Evolutionary conservation across 2,113 vertebrate genomes (phyloP).

Genomic region (Diadophis punctatus): DNA sequence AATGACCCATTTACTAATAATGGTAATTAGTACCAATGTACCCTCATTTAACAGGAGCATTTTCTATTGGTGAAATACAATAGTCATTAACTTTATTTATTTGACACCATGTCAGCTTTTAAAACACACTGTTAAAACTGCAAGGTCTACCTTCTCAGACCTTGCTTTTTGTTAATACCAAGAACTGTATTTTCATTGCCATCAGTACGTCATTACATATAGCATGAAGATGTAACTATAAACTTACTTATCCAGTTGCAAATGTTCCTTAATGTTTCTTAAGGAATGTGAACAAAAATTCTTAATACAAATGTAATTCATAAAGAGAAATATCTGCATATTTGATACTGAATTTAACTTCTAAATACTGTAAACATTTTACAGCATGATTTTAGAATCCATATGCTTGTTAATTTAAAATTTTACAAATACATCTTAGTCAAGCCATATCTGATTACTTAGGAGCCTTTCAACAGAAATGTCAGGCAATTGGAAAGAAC

Average conservation of each 20-base stretch:
- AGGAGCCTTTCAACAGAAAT: constrained; percentile 31
- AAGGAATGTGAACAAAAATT: background rate
- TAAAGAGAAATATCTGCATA: no score
- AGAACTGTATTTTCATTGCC: constrained; percentile 43
- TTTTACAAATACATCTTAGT: background rate
- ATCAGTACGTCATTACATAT: background rate
- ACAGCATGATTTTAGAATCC: background rate
- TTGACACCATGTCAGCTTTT: background rate
- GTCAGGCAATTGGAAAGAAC: constrained; percentile 24
- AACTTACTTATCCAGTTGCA: background rate
- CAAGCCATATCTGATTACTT: background rate
- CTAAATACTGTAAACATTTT: no score
- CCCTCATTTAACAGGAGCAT: background rate
- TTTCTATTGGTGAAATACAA: background rate
- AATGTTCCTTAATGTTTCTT: background rate
- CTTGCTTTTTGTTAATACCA: constrained; percentile 14
- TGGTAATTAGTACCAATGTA: background rate
- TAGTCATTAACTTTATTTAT: background rate
- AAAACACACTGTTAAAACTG: constrained; percentile 47
- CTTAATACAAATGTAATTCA: background rate
- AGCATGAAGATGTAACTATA: background rate
- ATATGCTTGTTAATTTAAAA: background rate
- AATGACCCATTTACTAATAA: background rate
- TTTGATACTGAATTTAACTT: background rate
- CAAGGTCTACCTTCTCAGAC: background rate